phyloP scores from a whole-genome alignment of 2,888 invertebrate species.

The Adelphocoris suturalis region DNA sequence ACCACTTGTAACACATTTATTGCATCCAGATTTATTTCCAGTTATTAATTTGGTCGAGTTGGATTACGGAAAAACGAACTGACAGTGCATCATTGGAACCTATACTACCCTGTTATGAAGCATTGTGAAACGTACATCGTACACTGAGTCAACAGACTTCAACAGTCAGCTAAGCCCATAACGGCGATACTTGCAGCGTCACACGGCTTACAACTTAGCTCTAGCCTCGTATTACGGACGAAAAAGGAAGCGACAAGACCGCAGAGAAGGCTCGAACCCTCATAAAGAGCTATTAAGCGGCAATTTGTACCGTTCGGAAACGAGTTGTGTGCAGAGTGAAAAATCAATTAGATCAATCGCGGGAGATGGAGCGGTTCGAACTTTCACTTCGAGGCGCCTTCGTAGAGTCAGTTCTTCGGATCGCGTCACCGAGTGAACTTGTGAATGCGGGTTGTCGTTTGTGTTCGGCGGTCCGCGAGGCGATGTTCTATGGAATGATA shows the following conservation, averaged over 20 bases:
- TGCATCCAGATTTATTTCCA: no score
- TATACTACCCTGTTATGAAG: no score
- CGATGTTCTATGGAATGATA: neutral
- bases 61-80: no score
- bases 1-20: no score
- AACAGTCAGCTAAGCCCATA: no score
- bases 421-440: conserved; percentile 32
- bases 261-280: conserved; percentile 1
- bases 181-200: neutral
- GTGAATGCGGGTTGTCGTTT: neutral
- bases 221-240: neutral
- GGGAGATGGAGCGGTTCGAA: conserved; percentile 9
- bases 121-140: no score
- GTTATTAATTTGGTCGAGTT: no score
- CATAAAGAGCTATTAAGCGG: conserved; percentile 23
- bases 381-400: neutral
- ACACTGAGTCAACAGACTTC: no score
- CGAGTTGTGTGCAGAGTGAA: conserved; percentile 36
- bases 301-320: conserved; percentile 34
- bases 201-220: neutral
- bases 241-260: conserved; percentile 12
- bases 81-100: no score
- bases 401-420: conserved; percentile 40
- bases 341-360: conserved; percentile 40
- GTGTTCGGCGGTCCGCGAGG: neutral